Conservation (phyloP, 2,113 vertebrate genomes). For the Hystrix cristata region DNA sequence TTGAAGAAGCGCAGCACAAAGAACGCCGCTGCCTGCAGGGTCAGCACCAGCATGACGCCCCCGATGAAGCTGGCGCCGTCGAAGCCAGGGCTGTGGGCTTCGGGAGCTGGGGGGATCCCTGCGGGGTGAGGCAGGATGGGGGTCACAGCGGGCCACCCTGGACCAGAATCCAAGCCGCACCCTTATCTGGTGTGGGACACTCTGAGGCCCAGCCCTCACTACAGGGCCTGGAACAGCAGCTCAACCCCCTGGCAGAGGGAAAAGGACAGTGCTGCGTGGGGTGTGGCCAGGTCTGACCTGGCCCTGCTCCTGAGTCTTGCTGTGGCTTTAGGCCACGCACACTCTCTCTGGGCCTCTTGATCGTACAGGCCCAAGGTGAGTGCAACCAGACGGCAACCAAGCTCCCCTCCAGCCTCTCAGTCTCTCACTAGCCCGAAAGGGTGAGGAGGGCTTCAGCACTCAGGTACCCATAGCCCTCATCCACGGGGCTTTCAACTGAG, state of each 20-base stretch:
- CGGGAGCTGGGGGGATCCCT: conserved; percentile 69
- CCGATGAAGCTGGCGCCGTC: conserved; percentile 96
- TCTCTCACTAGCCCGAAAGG: background rate
- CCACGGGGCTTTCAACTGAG: background rate
- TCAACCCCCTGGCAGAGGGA: background rate
- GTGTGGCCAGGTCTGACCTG: background rate
- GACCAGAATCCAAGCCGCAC: background rate
- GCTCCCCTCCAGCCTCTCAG: background rate
- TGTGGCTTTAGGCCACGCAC: background rate
- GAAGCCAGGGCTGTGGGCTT: conserved; percentile 92
- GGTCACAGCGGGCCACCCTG: background rate
- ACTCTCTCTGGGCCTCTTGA: background rate
- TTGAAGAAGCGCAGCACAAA: conserved; percentile 95
- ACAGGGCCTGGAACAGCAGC: background rate
- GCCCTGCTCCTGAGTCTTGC: background rate
- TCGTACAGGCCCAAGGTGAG: background rate
- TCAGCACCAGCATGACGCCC: conserved; percentile 94
- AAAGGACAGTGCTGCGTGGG: background rate
- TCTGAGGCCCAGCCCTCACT: background rate
- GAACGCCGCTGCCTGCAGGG: conserved; percentile 92
- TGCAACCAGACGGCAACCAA: background rate
- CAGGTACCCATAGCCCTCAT: background rate
- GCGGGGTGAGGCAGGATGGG: background rate
- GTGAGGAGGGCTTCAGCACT: background rate
- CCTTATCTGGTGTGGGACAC: background rate